Evolutionary conservation across 2,888 invertebrate species (phyloP).

Genomic region (Noctuana brunneofusca): DNA sequence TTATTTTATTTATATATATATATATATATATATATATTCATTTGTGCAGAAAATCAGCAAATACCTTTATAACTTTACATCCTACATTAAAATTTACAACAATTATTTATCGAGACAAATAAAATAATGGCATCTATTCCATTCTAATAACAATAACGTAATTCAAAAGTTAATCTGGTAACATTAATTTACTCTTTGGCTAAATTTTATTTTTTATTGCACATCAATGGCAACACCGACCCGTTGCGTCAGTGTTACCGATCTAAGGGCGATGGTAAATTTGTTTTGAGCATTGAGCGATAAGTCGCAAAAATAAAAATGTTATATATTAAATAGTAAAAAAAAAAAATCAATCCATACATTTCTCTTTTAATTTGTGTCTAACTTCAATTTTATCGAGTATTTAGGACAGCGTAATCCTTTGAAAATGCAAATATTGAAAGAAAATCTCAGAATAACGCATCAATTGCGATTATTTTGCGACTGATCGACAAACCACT

Average conservation of each 20-base stretch:
- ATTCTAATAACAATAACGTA: slow-evolving; percentile 11
- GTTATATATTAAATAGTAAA: neutral
- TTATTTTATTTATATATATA: slow-evolving; percentile 8
- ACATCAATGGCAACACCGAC: slow-evolving; percentile 33
- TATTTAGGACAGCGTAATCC: neutral
- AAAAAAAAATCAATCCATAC: neutral
- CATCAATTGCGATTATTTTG: neutral
- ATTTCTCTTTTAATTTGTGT: neutral
- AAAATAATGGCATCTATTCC: slow-evolving; percentile 36
- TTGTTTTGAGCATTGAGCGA: slow-evolving; percentile 6
- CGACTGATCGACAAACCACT: neutral
- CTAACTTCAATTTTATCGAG: neutral
- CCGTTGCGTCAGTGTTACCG: neutral
- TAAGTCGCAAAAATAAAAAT: slow-evolving; percentile 10
- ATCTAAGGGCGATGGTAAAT: neutral
- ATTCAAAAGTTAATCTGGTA: slow-evolving; percentile 49
- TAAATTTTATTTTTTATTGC: slow-evolving; percentile 40
- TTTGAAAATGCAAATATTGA: neutral
- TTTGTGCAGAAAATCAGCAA: slow-evolving; percentile 32
- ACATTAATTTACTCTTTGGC: slow-evolving; percentile 52
- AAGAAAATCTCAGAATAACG: neutral
- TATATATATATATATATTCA: slow-evolving; percentile 17
- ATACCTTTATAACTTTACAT: slow-evolving; percentile 17
- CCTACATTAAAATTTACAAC: slow-evolving; percentile 31
- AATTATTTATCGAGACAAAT: slow-evolving; percentile 20